phyloP scores from a whole-genome alignment of 1,140 invertebrate species.

The Trachymyrmex septentrionalis region DNA sequence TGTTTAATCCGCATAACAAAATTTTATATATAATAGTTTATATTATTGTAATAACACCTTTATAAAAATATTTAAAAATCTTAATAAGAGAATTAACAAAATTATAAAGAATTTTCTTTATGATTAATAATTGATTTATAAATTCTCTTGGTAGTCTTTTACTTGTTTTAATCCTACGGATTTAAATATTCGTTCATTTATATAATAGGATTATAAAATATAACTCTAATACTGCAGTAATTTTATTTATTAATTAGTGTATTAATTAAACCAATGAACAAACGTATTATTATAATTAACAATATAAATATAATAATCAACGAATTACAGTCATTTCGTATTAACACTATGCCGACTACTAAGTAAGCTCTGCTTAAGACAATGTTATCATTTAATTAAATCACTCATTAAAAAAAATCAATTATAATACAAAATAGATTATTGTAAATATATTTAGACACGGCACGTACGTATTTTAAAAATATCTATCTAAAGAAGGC shows the following conservation, averaged over 20 bases:
- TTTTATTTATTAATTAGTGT: constrained; percentile 25
- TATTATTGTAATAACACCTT: not conserved
- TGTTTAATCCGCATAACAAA: not conserved
- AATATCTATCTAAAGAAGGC: not conserved
- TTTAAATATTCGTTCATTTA: constrained; percentile 4
- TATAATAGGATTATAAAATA: constrained; percentile 19
- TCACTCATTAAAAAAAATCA: not conserved
- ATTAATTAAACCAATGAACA: constrained; percentile 21
- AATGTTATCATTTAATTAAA: not conserved
- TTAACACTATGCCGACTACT: not conserved
- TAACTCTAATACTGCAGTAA: not conserved
- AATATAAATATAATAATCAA: constrained; percentile 22
- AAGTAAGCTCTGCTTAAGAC: not conserved
- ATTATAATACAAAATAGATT: not conserved
- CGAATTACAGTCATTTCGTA: constrained; percentile 21
- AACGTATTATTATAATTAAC: constrained; percentile 42
- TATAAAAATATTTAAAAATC: not conserved
- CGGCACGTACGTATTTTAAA: not conserved
- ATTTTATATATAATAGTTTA: not conserved
- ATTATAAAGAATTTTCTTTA: not conserved
- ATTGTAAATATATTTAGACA: not conserved
- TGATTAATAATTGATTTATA: not conserved
- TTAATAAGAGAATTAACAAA: not conserved
- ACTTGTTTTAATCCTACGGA: not conserved
- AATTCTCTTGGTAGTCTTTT: not conserved